Evolutionary conservation across 2,797 vertebrate species (phyloP), one percentile per base, ranked within the genome.

Genomic region (Gallirallus australis): DNA sequence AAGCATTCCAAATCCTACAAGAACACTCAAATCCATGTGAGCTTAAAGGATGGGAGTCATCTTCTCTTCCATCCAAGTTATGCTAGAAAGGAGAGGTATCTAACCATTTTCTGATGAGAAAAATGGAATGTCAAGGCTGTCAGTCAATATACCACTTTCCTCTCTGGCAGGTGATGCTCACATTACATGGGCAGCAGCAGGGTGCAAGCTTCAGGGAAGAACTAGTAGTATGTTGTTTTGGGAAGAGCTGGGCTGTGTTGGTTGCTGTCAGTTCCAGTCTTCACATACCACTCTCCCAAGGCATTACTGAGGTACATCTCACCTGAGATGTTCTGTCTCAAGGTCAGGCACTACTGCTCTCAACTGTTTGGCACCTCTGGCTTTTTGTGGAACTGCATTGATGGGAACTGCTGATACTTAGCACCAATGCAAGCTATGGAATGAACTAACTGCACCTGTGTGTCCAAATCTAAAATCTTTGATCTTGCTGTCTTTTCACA

Each of bases 391-490:
- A 79, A 70, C 16, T 64, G 19, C 20, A 35, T 12, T 47, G 40
- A 31, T 0, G 0, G 17, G 28, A 79, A 28, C 66, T 68, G 28
- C 9, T 40, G 39, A 56, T 7, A 7, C 18, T 66, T 42, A 53
- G n/a, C 1, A 1, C 31, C 40, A 71, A 2, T 4, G 5, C 56
- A 78, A 81, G 20, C 24, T 65, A 25, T 56, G 20, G 73, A 87
- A 48, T 35, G 5, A 82, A 82, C 47, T 28, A 70, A 45, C 16
- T 53, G 28, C 31, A 60, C 30, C 23, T 57, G 11, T n/a, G 25
- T 30, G 31, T 30, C 4, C n/a, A 80, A 71, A 40, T 50, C 15
- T 27, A 39, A 82, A 30, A 37, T 30, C 23, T 59, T 82, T n/a
- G 8, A 33, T 30, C 17, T 21, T 45, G 24, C 39, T 71, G 5